phyloP scores from a whole-genome alignment of 2,888 invertebrate genomes.

The Drosophila tanythrix region DNA sequence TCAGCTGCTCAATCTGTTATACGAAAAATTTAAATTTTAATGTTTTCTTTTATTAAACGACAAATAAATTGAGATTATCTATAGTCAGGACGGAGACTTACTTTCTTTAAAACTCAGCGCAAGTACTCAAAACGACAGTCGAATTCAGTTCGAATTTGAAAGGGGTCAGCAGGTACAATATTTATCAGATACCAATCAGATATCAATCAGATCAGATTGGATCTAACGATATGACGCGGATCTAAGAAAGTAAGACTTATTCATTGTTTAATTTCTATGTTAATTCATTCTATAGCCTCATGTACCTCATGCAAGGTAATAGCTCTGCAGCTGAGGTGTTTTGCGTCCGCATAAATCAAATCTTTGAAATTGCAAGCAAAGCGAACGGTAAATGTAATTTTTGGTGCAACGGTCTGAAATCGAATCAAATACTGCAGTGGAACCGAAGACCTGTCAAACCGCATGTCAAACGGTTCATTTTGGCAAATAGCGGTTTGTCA shows the following conservation, averaged over 20 bases:
- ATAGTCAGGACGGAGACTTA: background rate
- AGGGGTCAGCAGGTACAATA: background rate
- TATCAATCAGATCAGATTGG: no score
- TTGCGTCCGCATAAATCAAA: conserved; percentile 10
- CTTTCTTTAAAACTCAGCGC: background rate
- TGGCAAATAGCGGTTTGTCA: conserved; percentile 76
- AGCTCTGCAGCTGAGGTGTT: background rate
- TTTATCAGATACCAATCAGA: background rate
- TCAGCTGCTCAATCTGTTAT: conserved; percentile 13
- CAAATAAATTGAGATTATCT: background rate
- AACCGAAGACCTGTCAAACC: conserved; percentile 41
- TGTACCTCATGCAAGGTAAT: background rate
- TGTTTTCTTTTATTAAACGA: conserved; percentile 1
- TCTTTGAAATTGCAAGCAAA: conserved; percentile 40
- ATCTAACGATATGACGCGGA: background rate
- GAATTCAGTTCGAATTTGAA: background rate
- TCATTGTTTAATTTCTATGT: background rate
- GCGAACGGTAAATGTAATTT: conserved; percentile 33
- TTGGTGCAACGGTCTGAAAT: conserved; percentile 1
- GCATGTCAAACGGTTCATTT: conserved; percentile 74
- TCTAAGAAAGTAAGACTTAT: background rate
- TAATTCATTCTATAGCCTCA: background rate
- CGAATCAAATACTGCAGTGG: conserved; percentile 6
- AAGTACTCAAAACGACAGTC: background rate
- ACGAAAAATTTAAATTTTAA: conserved; percentile 10